Percentiles rank a stretch among this genome's conserved stretches.
Evolutionary conservation across 2,113 vertebrate genomes (phyloP).

Genomic region (Dasypus novemcinctus): DNA sequence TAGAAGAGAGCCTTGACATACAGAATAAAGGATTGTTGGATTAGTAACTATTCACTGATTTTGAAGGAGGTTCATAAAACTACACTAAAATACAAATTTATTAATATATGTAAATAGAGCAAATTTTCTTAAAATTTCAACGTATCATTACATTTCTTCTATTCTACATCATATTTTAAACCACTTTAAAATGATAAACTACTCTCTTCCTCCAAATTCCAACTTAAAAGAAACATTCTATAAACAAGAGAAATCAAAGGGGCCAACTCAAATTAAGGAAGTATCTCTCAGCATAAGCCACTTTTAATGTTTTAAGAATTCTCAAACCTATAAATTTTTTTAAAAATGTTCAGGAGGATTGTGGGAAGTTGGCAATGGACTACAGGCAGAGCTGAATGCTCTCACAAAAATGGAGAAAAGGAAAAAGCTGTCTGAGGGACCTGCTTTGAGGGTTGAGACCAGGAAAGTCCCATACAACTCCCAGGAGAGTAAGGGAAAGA

Average conservation of each 20-base stretch:
- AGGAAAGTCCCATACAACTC: no score
- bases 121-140: conserved; percentile 9
- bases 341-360: conserved; percentile 31
- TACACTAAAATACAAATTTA: conserved; percentile 28
- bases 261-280: conserved; percentile 48
- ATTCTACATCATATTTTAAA: neutral
- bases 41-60: neutral
- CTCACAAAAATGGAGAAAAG: no score
- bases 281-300: conserved; percentile 34
- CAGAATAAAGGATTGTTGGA: neutral
- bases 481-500: no score
- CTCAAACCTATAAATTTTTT: conserved; percentile 27
- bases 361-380: neutral
- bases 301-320: conserved; percentile 36
- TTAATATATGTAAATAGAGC: neutral
- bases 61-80: conserved; percentile 22
- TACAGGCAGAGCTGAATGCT: neutral
- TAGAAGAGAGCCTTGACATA: neutral
- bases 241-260: neutral
- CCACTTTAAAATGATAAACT: conserved; percentile 39
- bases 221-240: neutral
- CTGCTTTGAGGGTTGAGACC: no score
- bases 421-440: no score
- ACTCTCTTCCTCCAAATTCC: conserved; percentile 16
- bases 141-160: neutral